Base-by-base conservation (phyloP, 2,888 invertebrate genomes). In the Andrena hattorfiana region DNA sequence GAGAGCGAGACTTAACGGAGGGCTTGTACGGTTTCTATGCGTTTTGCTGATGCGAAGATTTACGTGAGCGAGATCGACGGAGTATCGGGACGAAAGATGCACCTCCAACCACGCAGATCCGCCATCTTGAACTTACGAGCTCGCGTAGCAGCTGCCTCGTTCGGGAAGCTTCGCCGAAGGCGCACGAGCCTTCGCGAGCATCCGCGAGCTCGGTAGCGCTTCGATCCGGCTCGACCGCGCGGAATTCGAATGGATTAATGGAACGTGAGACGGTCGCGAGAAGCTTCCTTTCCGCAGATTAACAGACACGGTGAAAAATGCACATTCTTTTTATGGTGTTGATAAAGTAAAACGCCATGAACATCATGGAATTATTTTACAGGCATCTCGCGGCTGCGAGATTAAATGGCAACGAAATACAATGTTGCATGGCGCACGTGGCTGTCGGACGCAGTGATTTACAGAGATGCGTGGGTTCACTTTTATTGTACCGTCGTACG, bases 41-140 rank as follows among this genome's bases (percentile, higher is more conserved):
- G 3, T 10, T 60, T 10, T 0, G 23, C n/a, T 48, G 23, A 23
- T 48, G 30, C 7, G 1, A 20, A 8, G 60, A 64, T 67, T 74
- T 75, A 66, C 26, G 62, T 62, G 60, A 59, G 56, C 60, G 26
- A 66, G 5, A 8, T 51, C 2, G 26, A 32, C n/a, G 42, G 26
- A 63, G 32, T 23, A 8, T 7, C 32, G 63, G 67, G 63, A 75
- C n/a, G n/a, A 70, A 23, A 56, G 68, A 28, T 28, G 67, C 62
- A 83, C 77, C 74, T 66, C 66, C 64, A 10, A 42, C 63, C 28
- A 63, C 42, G 51, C 8, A 32, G 16, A 56, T 71, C 67, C 83
- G 83, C 83, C 83, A 84, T 84, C 77, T 77, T 30, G 42, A 32
- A 62, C 70, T 74, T 68, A 30, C 28, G 28, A n/a, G 2, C 42